Percentiles rank a stretch among this genome's conserved stretches.
Conservation (phyloP, 2,888 invertebrate species). For the Mesodorylaimus sp. region DNA sequence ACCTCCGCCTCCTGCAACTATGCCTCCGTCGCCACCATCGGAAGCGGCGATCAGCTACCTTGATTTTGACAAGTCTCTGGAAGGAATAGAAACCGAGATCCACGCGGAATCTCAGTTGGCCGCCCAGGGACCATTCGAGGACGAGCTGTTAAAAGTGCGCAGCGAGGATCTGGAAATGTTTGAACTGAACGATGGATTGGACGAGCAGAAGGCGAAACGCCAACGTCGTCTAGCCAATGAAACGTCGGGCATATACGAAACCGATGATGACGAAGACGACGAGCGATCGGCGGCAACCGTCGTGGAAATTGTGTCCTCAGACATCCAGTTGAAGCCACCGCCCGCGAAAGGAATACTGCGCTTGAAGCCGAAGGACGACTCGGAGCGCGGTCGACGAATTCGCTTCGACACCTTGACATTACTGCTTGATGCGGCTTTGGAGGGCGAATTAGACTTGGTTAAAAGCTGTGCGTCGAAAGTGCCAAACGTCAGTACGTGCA, state of each 20-base stretch:
- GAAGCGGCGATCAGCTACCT: no score
- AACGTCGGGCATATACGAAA: no score
- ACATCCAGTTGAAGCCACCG: neutral
- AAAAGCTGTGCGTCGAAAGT: conserved; percentile 61
- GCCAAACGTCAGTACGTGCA: conserved; percentile 55
- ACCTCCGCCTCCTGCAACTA: no score
- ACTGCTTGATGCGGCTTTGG: conserved; percentile 83
- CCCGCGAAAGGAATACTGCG: neutral
- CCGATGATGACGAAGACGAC: neutral
- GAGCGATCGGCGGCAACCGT: neutral
- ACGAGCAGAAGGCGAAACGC: no score
- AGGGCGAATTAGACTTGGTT: conserved; percentile 90
- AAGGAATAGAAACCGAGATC: no score
- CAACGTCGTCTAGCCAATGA: neutral
- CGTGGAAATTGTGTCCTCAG: neutral
- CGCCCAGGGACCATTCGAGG: no score
- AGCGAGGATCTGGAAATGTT: no score
- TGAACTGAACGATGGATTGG: no score
- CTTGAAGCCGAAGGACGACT: neutral
- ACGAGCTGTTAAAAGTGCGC: no score
- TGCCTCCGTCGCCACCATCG: no score
- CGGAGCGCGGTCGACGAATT: conserved; percentile 42
- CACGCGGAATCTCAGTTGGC: no score
- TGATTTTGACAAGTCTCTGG: no score
- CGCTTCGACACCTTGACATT: conserved; percentile 93